Percentiles rank a stretch among this genome's conserved stretches.
Conservation (phyloP, 2,888 invertebrate genomes). For the Ophion slaviceki region DNA sequence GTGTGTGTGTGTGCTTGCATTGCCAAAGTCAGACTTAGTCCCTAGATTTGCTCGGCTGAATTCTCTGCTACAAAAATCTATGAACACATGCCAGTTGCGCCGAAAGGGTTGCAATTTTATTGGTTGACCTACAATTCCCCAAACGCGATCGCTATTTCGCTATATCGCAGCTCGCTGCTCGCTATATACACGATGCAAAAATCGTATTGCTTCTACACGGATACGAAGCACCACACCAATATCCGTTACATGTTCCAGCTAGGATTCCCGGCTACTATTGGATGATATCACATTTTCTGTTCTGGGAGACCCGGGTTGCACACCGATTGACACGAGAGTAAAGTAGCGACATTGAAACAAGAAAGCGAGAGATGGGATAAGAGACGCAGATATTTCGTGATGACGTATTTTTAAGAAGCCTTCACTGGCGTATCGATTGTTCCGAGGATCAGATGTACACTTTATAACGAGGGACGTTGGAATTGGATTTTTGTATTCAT, state of each 20-base stretch:
- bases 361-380: not conserved
- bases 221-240: not conserved
- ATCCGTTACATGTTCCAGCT: not conserved
- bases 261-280: slow-evolving; percentile 6
- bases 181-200: not conserved
- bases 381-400: not conserved
- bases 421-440: not conserved
- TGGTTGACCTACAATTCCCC: slow-evolving; percentile 57
- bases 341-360: not conserved
- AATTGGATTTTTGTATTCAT: too few species aligned
- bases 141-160: slow-evolving; percentile 23
- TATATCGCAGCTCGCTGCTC: slow-evolving; percentile 2
- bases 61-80: not conserved
- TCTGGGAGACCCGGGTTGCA: not conserved
- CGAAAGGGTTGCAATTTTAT: slow-evolving; percentile 60
- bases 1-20: slow-evolving; percentile 2
- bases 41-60: not conserved
- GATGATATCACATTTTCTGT: not conserved
- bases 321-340: not conserved
- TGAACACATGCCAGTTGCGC: slow-evolving; percentile 10
- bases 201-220: slow-evolving; percentile 6
- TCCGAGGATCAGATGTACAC: not conserved
- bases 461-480: too few species aligned
- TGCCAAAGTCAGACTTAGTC: slow-evolving; percentile 8
- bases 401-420: not conserved